Conservation (phyloP, 2,797 vertebrate genomes). For the Pseudotriccus pelzelni region DNA sequence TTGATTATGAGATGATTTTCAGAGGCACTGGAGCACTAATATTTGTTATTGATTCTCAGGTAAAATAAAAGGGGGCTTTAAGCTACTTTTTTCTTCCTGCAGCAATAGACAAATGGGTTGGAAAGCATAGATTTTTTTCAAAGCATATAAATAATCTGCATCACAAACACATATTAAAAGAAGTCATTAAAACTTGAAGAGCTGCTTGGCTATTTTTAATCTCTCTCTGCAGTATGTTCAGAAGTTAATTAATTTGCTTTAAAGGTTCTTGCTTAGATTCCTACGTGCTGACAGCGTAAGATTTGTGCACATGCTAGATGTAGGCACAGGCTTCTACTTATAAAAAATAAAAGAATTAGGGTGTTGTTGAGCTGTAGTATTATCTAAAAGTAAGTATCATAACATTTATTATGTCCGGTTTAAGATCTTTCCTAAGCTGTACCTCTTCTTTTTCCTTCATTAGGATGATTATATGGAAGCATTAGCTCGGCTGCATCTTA, state of each 20-base stretch:
- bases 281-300: not conserved
- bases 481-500: slow-evolving; percentile 89
- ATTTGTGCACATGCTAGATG: not conserved
- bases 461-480: slow-evolving; percentile 95
- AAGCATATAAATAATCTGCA: not conserved
- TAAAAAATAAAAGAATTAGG: not conserved
- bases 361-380: not conserved
- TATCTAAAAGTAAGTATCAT: not conserved
- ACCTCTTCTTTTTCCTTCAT: slow-evolving; percentile 35
- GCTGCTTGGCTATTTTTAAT: not conserved
- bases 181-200: not conserved
- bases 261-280: not conserved
- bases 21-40: slow-evolving; percentile 89
- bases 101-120: not conserved
- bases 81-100: not conserved
- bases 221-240: not conserved
- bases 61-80: slow-evolving; percentile 38
- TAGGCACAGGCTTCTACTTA: not conserved
- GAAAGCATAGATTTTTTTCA: not conserved
- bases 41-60: slow-evolving; percentile 93
- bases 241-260: not conserved
- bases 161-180: not conserved
- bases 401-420: not conserved
- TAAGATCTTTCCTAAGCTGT: not conserved
- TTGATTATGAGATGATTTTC: slow-evolving; percentile 94